phyloP scores from a whole-genome alignment of 2,888 invertebrate genomes.

The Calliopum simillimum region DNA sequence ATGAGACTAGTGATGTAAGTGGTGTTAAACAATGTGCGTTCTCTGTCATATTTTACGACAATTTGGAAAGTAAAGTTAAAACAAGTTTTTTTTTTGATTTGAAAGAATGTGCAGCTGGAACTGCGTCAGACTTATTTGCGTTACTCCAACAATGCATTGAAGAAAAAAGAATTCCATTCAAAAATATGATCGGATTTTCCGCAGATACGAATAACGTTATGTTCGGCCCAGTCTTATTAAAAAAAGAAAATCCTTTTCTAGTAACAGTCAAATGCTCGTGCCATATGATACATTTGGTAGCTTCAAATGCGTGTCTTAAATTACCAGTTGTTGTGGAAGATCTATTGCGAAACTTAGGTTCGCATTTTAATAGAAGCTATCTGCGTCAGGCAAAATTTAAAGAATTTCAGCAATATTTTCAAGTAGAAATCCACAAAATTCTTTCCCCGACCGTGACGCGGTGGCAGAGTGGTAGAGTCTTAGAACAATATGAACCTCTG shows the following conservation, averaged over 20 bases:
- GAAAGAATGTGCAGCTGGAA: slow-evolving; percentile 1
- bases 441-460: too few relatives aligned
- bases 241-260: background rate
- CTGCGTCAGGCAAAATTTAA: background rate
- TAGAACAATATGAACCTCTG: background rate
- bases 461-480: too few relatives aligned
- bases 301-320: background rate
- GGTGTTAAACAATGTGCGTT: background rate
- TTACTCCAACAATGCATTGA: background rate
- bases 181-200: background rate
- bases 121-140: background rate
- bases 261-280: background rate
- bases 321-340: background rate
- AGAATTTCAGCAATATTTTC: background rate
- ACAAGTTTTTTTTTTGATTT: background rate
- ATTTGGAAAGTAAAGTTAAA: background rate
- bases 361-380: background rate
- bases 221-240: background rate
- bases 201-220: background rate
- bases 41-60: background rate
- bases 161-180: background rate
- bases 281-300: slow-evolving; percentile 5
- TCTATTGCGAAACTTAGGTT: background rate
- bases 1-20: too few relatives aligned
- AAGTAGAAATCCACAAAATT: background rate